These are phyloP conservation scores for Tragelaphus buxtoni DNA, from an alignment of 2,113 vertebrate species.

Conservation along the genomic window DNA sequence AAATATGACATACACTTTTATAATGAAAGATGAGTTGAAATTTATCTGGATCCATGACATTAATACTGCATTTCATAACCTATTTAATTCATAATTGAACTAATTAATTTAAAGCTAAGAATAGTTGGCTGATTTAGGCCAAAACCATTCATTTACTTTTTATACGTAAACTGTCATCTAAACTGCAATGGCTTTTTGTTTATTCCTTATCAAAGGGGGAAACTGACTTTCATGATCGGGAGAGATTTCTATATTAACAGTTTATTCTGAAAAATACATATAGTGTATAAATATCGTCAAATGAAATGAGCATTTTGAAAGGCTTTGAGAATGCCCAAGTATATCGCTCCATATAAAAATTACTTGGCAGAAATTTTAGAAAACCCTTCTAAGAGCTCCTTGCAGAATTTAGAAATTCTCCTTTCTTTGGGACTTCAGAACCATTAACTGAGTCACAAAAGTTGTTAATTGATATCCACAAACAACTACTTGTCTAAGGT, in stretches of 20 bases:
- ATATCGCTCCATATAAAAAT: not conserved
- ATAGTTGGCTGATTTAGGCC: conserved; percentile 5
- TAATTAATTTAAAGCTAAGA: conserved; percentile 35
- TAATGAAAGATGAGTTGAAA: not conserved
- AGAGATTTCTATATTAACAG: not conserved
- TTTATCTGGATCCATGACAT: not conserved
- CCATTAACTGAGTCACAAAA: not conserved
- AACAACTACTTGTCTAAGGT: not conserved
- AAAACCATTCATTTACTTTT: conserved; percentile 14
- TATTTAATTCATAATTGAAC: conserved; percentile 15
- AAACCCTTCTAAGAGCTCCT: not conserved
- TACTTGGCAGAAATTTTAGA: not conserved
- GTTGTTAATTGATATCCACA: not conserved
- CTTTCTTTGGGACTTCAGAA: not conserved
- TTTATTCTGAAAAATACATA: conserved; percentile 19
- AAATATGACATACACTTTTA: not conserved
- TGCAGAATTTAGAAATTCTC: not conserved
- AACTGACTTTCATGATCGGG: not conserved
- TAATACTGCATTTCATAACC: not conserved
- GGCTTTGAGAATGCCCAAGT: not conserved
- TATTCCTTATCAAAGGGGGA: not conserved
- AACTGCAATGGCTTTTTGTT: not conserved
- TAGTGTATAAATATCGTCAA: not conserved
- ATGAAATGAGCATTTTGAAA: conserved; percentile 24
- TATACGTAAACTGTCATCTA: not conserved